Evolutionary conservation across 1,140 invertebrate genomes (phyloP).

Genomic region (Drosophila persimilis): DNA sequence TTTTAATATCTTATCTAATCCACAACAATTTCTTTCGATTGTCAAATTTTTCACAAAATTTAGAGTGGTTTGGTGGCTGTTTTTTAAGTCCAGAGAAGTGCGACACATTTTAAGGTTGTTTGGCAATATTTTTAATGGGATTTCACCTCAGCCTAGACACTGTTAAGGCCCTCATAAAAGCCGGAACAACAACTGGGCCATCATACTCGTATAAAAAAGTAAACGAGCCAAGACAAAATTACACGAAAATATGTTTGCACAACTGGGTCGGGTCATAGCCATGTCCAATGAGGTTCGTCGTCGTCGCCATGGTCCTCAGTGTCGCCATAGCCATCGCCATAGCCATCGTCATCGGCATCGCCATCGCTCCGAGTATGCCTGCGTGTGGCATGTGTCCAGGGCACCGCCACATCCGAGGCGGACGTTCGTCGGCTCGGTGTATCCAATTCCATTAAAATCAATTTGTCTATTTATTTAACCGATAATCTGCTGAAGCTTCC

Average conservation of each 20-base stretch:
- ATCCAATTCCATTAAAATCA: constrained; percentile 81
- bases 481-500: constrained; percentile 70
- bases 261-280: constrained; percentile 49
- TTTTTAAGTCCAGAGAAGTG: neutral
- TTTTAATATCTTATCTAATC: too few relatives aligned
- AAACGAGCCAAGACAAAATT: constrained; percentile 70
- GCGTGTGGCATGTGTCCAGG: constrained; percentile 45
- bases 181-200: constrained; percentile 43
- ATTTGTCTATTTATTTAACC: constrained; percentile 81
- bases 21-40: neutral
- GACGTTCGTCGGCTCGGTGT: constrained; percentile 33
- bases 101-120: neutral
- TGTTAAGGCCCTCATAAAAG: constrained; percentile 21
- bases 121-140: constrained; percentile 1
- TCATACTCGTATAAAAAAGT: constrained; percentile 43
- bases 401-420: constrained; percentile 35
- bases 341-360: neutral
- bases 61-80: neutral
- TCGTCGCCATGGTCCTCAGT: too few relatives aligned
- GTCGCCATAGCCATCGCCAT: neutral
- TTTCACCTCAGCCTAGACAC: neutral
- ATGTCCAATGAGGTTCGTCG: constrained; percentile 45
- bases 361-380: constrained; percentile 10
- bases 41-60: neutral
- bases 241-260: constrained; percentile 76